Evolutionary conservation across 2,797 vertebrate genomes (phyloP), one percentile per base, ranked within the genome.

Genomic region (Knipowitschia caucasica): DNA sequence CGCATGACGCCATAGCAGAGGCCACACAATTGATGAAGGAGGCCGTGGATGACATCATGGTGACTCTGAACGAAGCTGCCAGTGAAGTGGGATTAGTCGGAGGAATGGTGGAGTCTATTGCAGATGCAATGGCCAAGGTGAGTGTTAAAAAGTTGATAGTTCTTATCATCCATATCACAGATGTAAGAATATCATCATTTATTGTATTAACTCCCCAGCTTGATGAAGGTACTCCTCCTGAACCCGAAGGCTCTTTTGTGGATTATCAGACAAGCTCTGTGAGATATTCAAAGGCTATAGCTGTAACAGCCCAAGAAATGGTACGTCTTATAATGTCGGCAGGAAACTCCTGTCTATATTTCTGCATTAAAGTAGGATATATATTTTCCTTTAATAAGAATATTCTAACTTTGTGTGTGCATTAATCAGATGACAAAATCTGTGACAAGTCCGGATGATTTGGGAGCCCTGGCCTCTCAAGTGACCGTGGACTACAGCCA

Each of bases 201-300:
- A n/a, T 10, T 21, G 18, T 47, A n/a, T 30, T 11, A 31, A 12
- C 7, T 21, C 46, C 6, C 46, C 20, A 99, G 97, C 82, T 99
- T 84, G 95, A 96, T 77, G 97, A 98, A 82, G 95, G 96, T 56
- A 93, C 94, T 0, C 95, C 94, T 27, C 94, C 94, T 4, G 96
- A 98, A 74, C 92, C 94, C 0, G 93, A 95, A 49, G 96, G 96
- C 45, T 94, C 92, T 0, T 99, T 97, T 73, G 97, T 99, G 45
- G 97, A 99, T 81, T 98, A 96, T 84, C 97, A 99, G 89, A 99
- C 97, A 14, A 98, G 95, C 0, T 96, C 95, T 86, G 96, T 99
- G 67, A 99, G 97, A 82, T 98, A 93, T 53, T 98, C 96, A 65
- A 99, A 98, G 86, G 94, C 95, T 43, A 95, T 99, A 30, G 95